Conservation (phyloP, 2,888 invertebrate species). For the Polia nebulosa region DNA sequence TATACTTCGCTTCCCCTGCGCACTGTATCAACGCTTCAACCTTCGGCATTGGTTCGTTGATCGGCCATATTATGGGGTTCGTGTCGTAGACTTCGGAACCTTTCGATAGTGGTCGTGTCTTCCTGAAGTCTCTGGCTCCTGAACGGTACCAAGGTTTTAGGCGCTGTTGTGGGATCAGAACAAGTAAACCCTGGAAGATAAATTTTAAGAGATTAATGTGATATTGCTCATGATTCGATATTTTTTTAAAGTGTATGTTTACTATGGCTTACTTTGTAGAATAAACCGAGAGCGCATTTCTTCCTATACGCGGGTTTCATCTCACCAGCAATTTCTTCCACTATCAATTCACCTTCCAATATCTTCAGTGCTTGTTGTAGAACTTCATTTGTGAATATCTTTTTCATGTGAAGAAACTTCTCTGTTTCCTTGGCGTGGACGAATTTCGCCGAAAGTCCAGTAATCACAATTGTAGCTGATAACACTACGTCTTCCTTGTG, state of each 20-base stretch:
- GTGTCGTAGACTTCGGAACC: slow-evolving; percentile 92
- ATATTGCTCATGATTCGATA: background rate
- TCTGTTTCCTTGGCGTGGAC: slow-evolving; percentile 92
- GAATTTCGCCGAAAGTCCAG: slow-evolving; percentile 89
- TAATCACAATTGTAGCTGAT: slow-evolving; percentile 92
- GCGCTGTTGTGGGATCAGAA: slow-evolving; percentile 85
- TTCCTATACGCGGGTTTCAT: slow-evolving; percentile 91
- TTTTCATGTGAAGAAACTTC: slow-evolving; percentile 77
- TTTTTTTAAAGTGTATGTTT: too few species aligned
- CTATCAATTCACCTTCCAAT: slow-evolving; percentile 89
- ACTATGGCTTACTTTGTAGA: slow-evolving; percentile 92
- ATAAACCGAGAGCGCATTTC: slow-evolving; percentile 91
- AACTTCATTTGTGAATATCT: slow-evolving; percentile 85
- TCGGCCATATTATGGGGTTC: slow-evolving; percentile 92
- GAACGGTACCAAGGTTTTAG: slow-evolving; percentile 87
- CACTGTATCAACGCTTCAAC: slow-evolving; percentile 92
- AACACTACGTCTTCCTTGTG: slow-evolving; percentile 71
- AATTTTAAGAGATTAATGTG: background rate
- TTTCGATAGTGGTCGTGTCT: slow-evolving; percentile 91
- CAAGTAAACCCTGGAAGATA: slow-evolving; percentile 86
- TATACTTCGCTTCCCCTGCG: slow-evolving; percentile 93
- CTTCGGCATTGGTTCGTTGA: slow-evolving; percentile 93
- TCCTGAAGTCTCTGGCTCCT: slow-evolving; percentile 86
- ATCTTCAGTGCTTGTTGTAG: slow-evolving; percentile 89
- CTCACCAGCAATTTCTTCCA: slow-evolving; percentile 88